phyloP scores from a whole-genome alignment of 1,140 invertebrate species.

The Formica exsecta region DNA sequence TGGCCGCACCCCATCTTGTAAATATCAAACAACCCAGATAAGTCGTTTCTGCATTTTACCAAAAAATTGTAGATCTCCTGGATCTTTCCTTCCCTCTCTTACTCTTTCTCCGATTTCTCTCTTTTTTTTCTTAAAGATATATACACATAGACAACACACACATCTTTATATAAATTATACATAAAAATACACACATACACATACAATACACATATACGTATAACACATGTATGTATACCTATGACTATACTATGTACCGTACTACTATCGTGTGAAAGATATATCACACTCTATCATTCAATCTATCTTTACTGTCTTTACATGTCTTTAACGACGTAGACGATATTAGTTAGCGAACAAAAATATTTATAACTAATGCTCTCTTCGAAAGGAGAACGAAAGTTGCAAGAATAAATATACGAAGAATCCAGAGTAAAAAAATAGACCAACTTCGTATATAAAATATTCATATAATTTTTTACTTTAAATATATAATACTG shows the following conservation, averaged over 20 bases:
- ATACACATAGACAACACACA: constrained; percentile 39
- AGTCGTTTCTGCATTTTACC: constrained; percentile 61
- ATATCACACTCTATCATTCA: constrained; percentile 59
- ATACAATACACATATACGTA: constrained; percentile 35
- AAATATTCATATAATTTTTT: constrained; percentile 18
- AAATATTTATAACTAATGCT: constrained; percentile 37
- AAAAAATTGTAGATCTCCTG: constrained; percentile 15
- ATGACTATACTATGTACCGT: constrained; percentile 53
- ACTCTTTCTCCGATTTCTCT: constrained; percentile 27
- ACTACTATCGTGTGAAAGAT: constrained; percentile 44
- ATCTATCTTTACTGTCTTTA: constrained; percentile 72
- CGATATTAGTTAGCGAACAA: constrained; percentile 43
- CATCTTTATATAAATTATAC: not conserved
- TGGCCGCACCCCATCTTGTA: constrained; percentile 52
- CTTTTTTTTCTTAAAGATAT: constrained; percentile 46
- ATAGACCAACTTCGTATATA: constrained; percentile 31
- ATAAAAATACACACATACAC: constrained; percentile 43
- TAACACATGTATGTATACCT: constrained; percentile 57
- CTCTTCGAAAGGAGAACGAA: constrained; percentile 1
- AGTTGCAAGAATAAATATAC: constrained; percentile 16
- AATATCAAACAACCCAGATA: constrained; percentile 43
- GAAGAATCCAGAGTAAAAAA: constrained; percentile 36
- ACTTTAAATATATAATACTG: constrained; percentile 9
- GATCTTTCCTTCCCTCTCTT: constrained; percentile 42
- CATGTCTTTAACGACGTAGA: constrained; percentile 60